Conservation (phyloP, 2,888 invertebrate genomes). For the Ormyrus rosae region DNA sequence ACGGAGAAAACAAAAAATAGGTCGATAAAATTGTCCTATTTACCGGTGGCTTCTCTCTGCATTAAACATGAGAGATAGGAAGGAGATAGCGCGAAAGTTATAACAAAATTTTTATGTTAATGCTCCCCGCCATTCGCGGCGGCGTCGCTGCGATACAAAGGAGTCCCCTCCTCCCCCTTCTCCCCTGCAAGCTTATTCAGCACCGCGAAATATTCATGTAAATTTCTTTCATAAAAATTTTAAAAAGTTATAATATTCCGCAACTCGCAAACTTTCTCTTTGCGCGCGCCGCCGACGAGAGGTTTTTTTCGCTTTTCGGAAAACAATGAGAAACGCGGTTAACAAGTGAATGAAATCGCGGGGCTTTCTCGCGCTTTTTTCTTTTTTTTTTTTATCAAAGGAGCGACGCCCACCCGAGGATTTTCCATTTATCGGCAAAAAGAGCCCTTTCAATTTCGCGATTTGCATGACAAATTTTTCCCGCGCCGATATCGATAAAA, state of each 20-base stretch:
- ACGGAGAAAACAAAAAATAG: background rate
- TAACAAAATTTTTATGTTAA: conserved; percentile 33
- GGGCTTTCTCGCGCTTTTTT: background rate
- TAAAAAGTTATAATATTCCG: conserved; percentile 11
- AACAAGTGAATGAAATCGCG: no score
- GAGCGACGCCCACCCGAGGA: no score
- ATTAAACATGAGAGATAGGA: conserved; percentile 15
- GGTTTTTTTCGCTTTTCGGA: background rate
- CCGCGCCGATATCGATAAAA: no score
- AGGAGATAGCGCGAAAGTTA: background rate
- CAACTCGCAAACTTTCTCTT: no score
- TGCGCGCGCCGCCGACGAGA: background rate
- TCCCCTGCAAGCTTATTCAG: background rate
- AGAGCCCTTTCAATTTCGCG: no score
- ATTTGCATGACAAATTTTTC: no score
- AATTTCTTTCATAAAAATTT: conserved; percentile 21
- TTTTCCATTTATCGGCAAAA: no score
- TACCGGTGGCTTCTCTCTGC: background rate
- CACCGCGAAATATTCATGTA: background rate
- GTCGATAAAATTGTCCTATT: background rate
- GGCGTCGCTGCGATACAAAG: background rate
- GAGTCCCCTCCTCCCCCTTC: rapidly evolving
- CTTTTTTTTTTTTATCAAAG: no score
- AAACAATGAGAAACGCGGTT: no score
- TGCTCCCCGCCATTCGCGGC: background rate